Base-by-base conservation (phyloP, 2,113 vertebrate genomes). In the Carlito syrichta region DNA sequence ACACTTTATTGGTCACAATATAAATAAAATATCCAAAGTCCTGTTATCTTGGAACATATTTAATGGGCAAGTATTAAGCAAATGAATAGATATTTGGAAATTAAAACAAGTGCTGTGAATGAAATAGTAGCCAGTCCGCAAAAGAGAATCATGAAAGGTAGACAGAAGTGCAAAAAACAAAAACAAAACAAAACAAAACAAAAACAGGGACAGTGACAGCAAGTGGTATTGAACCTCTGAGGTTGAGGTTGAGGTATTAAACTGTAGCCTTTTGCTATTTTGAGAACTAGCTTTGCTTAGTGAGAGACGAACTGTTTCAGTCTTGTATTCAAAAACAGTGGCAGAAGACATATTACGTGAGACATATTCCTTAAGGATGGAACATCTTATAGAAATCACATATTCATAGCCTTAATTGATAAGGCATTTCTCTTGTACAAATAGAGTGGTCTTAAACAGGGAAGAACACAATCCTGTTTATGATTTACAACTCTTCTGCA, bases 171-270 rank as follows among this genome's bases (percentile, higher is more conserved):
- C 13, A 25, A 6, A 5, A 81, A 81, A 66, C 13, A 8, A 10
- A 11, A 27, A 32, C n/a, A 5, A 81, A 81, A 66, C 13, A 8
- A 10, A 11, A 27, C 23, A n/a, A n/a, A n/a, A n/a, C n/a, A n/a
- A n/a, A n/a, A n/a, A n/a, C n/a, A n/a, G n/a, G 23, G 13, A 1
- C 43, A 8, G 4, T 13, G 56, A 1, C 43, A 8, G 4, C 9
- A 50, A 16, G 56, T 35, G 35, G 20, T 8, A 6, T 1, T 30
- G 5, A 8, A 79, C 4, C 13, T 32, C 12, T 40, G 32, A 25
- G 8, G 43, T 7, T 43, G 35, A 35, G 5, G 0, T 62, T 8
- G 4, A 35, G n/a, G n/a, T n/a, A n/a, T n/a, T n/a, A 54, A 66
- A 25, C 16, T 54, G 45, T 38, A 32, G 35, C 27, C 13, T 89